Evolutionary conservation across 2,113 vertebrate genomes (phyloP), one percentile per base, ranked within the genome.

Genomic region (Recurvirostra avosetta): DNA sequence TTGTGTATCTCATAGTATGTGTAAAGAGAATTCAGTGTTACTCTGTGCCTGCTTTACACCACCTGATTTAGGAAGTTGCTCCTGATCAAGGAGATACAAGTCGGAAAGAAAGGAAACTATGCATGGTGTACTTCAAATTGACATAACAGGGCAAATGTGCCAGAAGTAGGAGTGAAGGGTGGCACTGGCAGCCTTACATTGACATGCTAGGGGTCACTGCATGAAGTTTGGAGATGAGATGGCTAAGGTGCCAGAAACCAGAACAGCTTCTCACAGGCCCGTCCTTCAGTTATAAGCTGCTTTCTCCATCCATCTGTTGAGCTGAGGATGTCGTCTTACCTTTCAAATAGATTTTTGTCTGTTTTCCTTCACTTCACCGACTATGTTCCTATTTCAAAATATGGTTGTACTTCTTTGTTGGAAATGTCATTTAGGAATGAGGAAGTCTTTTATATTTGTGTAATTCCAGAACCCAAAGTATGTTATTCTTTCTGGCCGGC

Each of bases 371-470:
- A 11, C 71, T 95, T 89, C 29, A 20, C 25, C 63, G 29, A 58
- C 49, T 63, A 74, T 59, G 53, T 11, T 41, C 70, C 72, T 72
- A 86, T 76, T 97, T 91, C 86, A 86, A 94, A 96, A 91, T 80
- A 70, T 49, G 67, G 20, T 92, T 92, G 32, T 72, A 81, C 53
- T 92, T 95, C 49, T 94, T 79, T 47, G 8, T 70, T 82, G 52
- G 86, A 87, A 86, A 34, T 85, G 21, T 81, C 43, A 76, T 59
- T 74, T 94, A 86, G 92, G 67, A 84, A 92, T 80, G 62, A 74
- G 30, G 66, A 43, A 8, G 4, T 63, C 92, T 90, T 96, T 87
- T 50, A 16, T 86, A 75, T 94, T 96, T 96, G 65, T 78, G 40
- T 75, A 92, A 81, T 71, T 78, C 43, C 65, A 75, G 76, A 78